A percentile compares a stretch with the other conserved stretches of the same genome.
Conservation (phyloP, 92 coral and sea anemone species). For the Porites evermanni region DNA sequence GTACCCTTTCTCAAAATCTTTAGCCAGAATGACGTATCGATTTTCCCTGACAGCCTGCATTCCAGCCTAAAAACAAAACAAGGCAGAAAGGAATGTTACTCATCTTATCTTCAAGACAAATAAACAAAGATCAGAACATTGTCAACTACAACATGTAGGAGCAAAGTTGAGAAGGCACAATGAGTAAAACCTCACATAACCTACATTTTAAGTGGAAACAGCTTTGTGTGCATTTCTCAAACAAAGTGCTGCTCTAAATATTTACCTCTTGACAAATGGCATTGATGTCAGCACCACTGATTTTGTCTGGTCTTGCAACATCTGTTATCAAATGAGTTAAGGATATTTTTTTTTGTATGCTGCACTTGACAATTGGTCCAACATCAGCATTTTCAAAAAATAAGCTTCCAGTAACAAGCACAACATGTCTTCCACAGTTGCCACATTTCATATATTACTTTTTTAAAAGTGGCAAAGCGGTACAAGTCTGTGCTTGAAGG, state of each 20-base stretch:
- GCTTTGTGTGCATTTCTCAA: too few relatives aligned
- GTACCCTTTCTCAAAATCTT: conserved; percentile 99
- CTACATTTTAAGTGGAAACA: too few relatives aligned
- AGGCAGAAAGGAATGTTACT: neutral
- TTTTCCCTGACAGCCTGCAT: conserved; percentile 99
- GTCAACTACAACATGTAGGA: neutral
- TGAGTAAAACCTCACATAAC: too few relatives aligned
- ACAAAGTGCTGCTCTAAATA: neutral
- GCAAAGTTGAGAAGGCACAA: too few relatives aligned
- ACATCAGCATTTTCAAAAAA: neutral
- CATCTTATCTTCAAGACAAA: neutral
- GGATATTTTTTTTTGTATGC: conserved; percentile 25
- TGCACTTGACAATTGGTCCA: neutral
- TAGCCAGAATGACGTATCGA: conserved; percentile 91
- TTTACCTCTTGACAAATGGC: conserved; percentile 99
- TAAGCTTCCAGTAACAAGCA: neutral
- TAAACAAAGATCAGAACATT: neutral
- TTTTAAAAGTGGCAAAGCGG: too few relatives aligned
- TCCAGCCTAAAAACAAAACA: conserved; percentile 79
- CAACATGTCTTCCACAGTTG: too few relatives aligned
- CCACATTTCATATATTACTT: too few relatives aligned
- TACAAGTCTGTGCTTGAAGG: too few relatives aligned
- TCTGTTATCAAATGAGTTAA: conserved; percentile 70
- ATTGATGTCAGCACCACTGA: conserved; percentile 98
- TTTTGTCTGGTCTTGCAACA: conserved; percentile 99